These are phyloP conservation scores for Polymixis flavicincta DNA, from an alignment of 2,888 invertebrate species.

Conservation along the genomic window DNA sequence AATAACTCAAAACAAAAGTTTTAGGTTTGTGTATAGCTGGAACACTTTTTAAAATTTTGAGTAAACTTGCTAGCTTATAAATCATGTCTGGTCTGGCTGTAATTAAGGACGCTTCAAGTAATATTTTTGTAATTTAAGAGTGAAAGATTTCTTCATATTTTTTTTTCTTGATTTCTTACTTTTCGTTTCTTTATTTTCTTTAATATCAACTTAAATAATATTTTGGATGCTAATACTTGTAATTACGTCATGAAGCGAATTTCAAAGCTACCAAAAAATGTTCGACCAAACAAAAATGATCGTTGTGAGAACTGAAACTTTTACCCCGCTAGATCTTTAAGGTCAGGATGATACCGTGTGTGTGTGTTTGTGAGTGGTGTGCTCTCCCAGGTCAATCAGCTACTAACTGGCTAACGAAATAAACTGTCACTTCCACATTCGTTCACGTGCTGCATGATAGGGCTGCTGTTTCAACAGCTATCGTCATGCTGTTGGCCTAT, in stretches of 20 bases:
- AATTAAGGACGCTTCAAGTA: background rate
- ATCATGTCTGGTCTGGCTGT: background rate
- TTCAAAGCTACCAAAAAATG: constrained; percentile 5
- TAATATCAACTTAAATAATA: background rate
- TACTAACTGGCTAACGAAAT: constrained; percentile 78
- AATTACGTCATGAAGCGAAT: constrained; percentile 9
- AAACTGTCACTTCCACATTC: constrained; percentile 79
- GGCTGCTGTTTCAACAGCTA: constrained; percentile 52
- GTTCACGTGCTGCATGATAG: constrained; percentile 59
- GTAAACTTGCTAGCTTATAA: constrained; percentile 11
- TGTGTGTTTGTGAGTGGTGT: constrained; percentile 61
- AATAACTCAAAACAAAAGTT: constrained; percentile 6
- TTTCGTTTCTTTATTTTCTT: too few species aligned
- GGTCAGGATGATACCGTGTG: constrained; percentile 34
- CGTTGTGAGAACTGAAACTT: background rate
- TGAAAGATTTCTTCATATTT: constrained; percentile 5
- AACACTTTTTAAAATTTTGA: constrained; percentile 18
- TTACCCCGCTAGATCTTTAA: constrained; percentile 7
- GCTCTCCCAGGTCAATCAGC: constrained; percentile 74
- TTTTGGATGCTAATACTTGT: constrained; percentile 10
- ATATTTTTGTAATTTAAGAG: constrained; percentile 27
- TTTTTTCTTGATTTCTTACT: too few species aligned
- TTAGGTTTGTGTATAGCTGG: background rate
- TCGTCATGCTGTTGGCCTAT: background rate
- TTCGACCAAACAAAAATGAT: background rate